Evolutionary conservation across 2,797 vertebrate genomes (phyloP).

Genomic region (Manis javanica): DNA sequence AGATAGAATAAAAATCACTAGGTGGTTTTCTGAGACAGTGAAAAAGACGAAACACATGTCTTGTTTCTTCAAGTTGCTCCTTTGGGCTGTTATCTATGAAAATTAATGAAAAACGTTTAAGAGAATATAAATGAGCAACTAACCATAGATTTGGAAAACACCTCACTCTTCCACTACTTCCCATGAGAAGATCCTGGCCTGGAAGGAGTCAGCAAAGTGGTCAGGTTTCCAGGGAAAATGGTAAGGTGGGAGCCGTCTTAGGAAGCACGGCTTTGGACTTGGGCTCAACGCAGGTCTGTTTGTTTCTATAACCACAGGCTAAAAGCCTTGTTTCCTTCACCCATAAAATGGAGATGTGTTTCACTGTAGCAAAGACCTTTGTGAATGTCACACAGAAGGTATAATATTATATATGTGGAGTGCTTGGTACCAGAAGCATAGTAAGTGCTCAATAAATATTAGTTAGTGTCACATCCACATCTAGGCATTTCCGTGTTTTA

Average conservation of each 20-base stretch:
- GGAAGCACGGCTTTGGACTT: background rate
- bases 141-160: background rate
- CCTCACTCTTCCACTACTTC: background rate
- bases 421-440: background rate
- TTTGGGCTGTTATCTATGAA: background rate
- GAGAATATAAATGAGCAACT: constrained; percentile 16
- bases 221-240: background rate
- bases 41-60: background rate
- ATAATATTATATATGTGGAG: no score
- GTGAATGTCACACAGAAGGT: background rate
- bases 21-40: background rate
- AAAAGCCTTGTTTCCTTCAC: background rate
- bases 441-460: background rate
- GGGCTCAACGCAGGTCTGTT: background rate
- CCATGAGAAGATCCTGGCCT: background rate
- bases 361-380: background rate
- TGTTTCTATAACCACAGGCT: background rate
- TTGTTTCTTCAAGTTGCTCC: background rate
- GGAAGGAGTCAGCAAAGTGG: rapidly evolving
- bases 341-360: background rate
- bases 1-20: constrained; percentile 8
- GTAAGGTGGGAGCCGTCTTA: no score
- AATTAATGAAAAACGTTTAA: constrained; percentile 44
- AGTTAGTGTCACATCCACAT: background rate
- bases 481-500: background rate